Evolutionary conservation across 2,888 invertebrate species (phyloP), one percentile per base, ranked within the genome.

Genomic region (Tiliacea aurago): DNA sequence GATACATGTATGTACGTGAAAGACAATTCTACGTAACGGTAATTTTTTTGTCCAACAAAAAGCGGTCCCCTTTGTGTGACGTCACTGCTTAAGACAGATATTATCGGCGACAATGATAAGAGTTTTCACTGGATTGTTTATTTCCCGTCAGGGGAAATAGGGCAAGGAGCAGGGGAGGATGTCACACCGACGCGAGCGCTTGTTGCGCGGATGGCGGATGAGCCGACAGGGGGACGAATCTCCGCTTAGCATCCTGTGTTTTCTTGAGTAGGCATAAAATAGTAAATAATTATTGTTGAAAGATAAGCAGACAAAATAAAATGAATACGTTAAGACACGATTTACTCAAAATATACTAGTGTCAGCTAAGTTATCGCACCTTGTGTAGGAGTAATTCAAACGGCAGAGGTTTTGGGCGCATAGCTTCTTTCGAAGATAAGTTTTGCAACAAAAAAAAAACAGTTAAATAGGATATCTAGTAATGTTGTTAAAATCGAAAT

Each of bases 51-150:
- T 13, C 70, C 53, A 66, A 73, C 73, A 78, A 83, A 87, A 86
- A 83, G 41, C 70, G 71, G 70, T 70, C 64, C 71, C 77, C 23
- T 86, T 84, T 86, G 73, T 80, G 81, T 83, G 79, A 80, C 76
- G 71, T 81, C 85, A 80, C 87, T 92, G 94, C 90, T 87, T 85
- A 67, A 75, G 83, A 78, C 93, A 93, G 94, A 94, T 94, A 92
- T 91, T 91, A 93, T 94, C 93, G 83, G 77, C 83, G 88, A 92
- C 90, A 91, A 88, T 91, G 94, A 94, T 94, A 93, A 93, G 93
- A 93, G 89, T 90, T 93, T 91, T 90, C 90, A 91, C 89, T 90
- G 89, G 88, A 92, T 91, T 94, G 93, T 94, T 94, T 94, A 93
- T 93, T 93, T 90, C 88, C 83, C 81, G 86, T 84, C 84, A 67